phyloP scores from a whole-genome alignment of 2,113 vertebrate genomes.

The Cariama cristata region DNA sequence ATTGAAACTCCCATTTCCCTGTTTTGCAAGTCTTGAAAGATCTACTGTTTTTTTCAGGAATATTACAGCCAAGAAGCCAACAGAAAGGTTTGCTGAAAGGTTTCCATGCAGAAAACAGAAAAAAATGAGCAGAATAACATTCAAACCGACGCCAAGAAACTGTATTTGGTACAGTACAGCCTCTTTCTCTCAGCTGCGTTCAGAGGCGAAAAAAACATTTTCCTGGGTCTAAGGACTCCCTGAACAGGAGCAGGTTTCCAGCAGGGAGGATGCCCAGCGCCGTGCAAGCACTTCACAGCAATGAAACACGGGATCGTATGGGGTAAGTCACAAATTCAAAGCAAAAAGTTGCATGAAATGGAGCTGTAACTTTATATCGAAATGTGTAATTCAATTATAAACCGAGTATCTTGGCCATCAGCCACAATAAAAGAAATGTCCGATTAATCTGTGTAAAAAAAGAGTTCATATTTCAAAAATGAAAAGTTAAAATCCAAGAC shows the following conservation, averaged over 20 bases:
- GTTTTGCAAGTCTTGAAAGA: not conserved
- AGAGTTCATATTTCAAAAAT: not conserved
- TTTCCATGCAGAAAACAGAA: not conserved
- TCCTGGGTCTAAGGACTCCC: not conserved
- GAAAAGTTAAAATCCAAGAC: not conserved
- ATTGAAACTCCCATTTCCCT: not conserved
- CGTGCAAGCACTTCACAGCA: rapidly evolving
- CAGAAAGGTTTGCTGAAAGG: not conserved
- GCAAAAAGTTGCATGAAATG: not conserved
- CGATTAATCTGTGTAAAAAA: not conserved
- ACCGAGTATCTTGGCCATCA: not conserved
- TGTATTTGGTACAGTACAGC: not conserved
- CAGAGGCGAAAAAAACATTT: not conserved
- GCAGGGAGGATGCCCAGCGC: not conserved
- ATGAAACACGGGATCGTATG: rapidly evolving
- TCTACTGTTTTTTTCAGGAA: not conserved
- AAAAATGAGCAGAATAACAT: not conserved
- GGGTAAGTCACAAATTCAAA: not conserved
- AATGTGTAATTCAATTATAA: not conserved
- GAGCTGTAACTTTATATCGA: not conserved
- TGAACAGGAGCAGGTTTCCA: not conserved
- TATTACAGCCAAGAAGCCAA: not conserved
- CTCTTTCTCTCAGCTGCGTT: not conserved
- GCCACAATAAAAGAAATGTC: not conserved
- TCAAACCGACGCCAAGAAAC: rapidly evolving